These are phyloP conservation scores for Suillia variegata DNA, from an alignment of 2,888 invertebrate species.

Conservation along the genomic window DNA sequence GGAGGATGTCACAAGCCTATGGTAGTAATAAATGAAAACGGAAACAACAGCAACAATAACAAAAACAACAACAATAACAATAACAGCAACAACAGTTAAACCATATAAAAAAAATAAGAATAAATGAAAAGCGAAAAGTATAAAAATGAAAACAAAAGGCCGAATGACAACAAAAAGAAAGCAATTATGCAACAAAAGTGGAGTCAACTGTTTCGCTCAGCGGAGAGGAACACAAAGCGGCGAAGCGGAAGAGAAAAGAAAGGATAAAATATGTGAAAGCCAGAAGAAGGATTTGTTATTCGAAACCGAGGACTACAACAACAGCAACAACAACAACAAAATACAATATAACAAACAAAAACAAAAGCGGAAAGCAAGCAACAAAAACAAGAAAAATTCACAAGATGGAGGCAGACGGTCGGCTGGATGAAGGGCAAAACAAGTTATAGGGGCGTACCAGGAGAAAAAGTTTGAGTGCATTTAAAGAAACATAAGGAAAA, in stretches of 20 bases:
- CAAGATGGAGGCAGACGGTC: constrained; percentile 1
- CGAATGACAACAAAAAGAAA: constrained; percentile 10
- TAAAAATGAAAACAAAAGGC: neutral
- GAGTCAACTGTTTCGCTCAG: constrained; percentile 12
- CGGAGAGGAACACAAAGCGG: no score
- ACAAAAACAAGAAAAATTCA: neutral
- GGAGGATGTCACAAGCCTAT: constrained; percentile 8
- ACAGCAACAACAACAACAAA: neutral
- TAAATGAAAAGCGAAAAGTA: neutral
- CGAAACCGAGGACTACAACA: neutral
- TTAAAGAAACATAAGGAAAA: no score
- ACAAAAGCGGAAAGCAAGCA: neutral
- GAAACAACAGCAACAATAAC: neutral
- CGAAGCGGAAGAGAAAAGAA: no score
- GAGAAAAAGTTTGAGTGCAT: no score
- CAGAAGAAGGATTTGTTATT: constrained; percentile 13
- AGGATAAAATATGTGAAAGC: neutral
- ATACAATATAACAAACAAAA: no score
- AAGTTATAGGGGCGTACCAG: no score
- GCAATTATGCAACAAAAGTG: constrained; percentile 19
- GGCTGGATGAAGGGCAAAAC: no score
- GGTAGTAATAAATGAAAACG: constrained; percentile 9
- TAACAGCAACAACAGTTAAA: neutral
- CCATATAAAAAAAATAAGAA: neutral
- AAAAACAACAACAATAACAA: no score